phyloP scores from a whole-genome alignment of 35 echinoderm and acorn worm species.

The Strongylocentrotus purpuratus region DNA sequence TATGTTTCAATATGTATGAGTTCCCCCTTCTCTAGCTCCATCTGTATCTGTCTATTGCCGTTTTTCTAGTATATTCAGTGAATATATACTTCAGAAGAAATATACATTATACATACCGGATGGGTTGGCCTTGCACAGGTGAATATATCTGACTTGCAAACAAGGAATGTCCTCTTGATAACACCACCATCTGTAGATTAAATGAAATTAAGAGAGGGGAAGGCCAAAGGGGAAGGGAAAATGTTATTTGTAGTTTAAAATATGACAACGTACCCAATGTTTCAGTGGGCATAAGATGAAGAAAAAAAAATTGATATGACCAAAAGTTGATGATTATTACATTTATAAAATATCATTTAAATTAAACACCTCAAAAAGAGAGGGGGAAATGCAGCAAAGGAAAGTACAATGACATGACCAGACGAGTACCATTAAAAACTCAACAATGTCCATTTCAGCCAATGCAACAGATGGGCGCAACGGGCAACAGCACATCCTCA shows the following conservation, averaged over 20 bases:
- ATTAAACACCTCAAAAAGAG: too few species aligned
- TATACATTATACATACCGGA: slow-evolving; percentile 45
- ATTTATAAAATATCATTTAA: too few species aligned
- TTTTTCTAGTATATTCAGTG: too few species aligned
- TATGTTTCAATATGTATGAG: too few species aligned
- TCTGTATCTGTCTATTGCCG: too few species aligned
- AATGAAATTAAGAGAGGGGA: neutral
- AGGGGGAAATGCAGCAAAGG: neutral
- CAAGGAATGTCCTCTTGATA: slow-evolving; percentile 59
- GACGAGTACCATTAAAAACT: neutral
- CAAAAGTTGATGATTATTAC: too few species aligned
- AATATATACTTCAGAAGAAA: too few species aligned
- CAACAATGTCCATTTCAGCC: neutral
- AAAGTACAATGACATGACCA: neutral
- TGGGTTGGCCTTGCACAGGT: slow-evolving; percentile 64
- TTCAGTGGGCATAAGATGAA: too few species aligned
- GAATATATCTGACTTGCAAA: slow-evolving; percentile 59
- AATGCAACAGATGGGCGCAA: neutral
- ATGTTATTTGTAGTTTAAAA: neutral
- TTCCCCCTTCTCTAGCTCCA: too few species aligned
- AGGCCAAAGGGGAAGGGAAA: neutral
- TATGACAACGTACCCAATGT: neutral
- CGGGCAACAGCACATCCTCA: neutral
- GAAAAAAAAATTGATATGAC: too few species aligned
- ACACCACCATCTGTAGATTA: slow-evolving; percentile 64